phyloP scores from a whole-genome alignment of 2,797 vertebrate genomes.

The Microtus obscurus region DNA sequence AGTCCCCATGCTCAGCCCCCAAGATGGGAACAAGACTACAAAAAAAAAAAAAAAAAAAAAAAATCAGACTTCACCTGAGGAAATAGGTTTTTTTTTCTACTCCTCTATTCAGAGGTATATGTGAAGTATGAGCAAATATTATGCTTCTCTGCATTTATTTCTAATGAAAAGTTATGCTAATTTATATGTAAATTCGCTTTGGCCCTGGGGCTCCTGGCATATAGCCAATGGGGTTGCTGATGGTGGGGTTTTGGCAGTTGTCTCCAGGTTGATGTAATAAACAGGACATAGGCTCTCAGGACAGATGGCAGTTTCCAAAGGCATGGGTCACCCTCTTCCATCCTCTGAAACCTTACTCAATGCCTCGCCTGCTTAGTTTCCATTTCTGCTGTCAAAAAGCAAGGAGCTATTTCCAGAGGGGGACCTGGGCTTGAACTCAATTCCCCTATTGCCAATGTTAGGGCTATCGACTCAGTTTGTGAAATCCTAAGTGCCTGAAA shows the following conservation, averaged over 20 bases:
- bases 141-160: constrained; percentile 81
- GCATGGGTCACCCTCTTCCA: not conserved
- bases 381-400: not conserved
- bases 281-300: not conserved
- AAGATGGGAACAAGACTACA: not conserved
- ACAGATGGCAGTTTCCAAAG: not conserved
- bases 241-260: constrained; percentile 61
- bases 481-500: not conserved
- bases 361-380: not conserved
- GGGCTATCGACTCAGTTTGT: not conserved
- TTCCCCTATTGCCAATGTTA: not conserved
- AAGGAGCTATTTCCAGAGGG: not conserved
- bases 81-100: constrained; percentile 28
- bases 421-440: not conserved
- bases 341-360: not conserved
- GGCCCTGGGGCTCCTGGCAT: constrained; percentile 78
- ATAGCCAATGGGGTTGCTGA: constrained; percentile 63
- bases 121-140: constrained; percentile 82
- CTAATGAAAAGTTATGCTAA: constrained; percentile 80
- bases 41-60: too few species aligned
- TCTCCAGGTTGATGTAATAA: constrained; percentile 49
- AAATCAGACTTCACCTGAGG: not conserved
- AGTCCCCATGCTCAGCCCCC: not conserved
- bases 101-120: constrained; percentile 53
- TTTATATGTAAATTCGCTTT: constrained; percentile 83